Base-by-base conservation (phyloP, 1,140 invertebrate genomes). In the Lordiphosa mommai region DNA sequence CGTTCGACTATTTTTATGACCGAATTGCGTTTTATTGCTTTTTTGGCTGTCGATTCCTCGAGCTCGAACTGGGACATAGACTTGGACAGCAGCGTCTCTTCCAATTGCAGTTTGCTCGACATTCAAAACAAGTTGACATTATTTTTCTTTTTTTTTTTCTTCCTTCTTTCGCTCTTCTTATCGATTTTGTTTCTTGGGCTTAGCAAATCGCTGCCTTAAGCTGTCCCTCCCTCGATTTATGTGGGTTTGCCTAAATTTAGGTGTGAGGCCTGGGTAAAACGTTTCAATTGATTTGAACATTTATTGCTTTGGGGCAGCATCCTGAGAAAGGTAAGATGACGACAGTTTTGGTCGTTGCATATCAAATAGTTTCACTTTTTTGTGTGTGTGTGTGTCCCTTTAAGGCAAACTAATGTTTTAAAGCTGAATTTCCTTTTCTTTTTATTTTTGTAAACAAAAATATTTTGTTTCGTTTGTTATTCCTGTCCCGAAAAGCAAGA, bases 281-380 rank as follows among this genome's bases (percentile, higher is more conserved):
- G 72, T 74, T 84, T 84, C 77, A 84, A 84, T 84, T 84, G 77
- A 84, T 84, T 84, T 61, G 59, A 84, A 77, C 77, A 84, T 84
- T 84, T 84, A 84, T 84, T 84, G 79, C 77, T 84, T 77, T 59
- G 61, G 61, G 61, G n/a, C 37, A 50, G 63, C 67, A 48, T 40
- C 12, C 29, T 16, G 6, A 32, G 34, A 61, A 66, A 82, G 76
- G 76, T 80, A 80, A 80, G 20, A 23, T 23, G 66, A 72, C 58
- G 57, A 65, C 66, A 68, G 67, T 76, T 84, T 82, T 82, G 69
- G 55, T 56, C 47, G 48, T 65, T 47, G 70, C 61, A 73, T 70
- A 72, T 60, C 67, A 80, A 80, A 84, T 82, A 82, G 77, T 84
- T 82, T 71, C 41, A 57, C 29, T 38, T 68, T 49, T n/a, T n/a